Evolutionary conservation across 1,140 invertebrate genomes (phyloP).

Genomic region (Helicoverpa armigera): DNA sequence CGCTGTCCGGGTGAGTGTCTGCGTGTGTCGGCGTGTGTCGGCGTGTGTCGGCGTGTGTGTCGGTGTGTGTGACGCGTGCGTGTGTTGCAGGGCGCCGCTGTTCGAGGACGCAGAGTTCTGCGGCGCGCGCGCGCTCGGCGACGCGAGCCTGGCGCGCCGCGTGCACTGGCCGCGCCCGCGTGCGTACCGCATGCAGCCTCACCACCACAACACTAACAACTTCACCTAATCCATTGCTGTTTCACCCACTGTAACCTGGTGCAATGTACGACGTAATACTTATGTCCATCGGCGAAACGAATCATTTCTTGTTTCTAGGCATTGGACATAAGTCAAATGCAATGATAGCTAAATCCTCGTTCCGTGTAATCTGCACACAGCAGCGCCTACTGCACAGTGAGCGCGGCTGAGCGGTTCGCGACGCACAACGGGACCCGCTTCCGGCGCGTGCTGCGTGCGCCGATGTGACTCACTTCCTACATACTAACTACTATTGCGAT

Average conservation of each 20-base stretch:
- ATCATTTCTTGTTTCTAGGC: too few species aligned
- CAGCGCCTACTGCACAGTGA: neutral
- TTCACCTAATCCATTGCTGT: neutral
- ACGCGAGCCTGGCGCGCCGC: conserved; percentile 56
- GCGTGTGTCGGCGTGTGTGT: conserved; percentile 44
- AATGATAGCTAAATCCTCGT: neutral
- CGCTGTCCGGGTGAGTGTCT: conserved; percentile 62
- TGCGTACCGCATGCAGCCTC: conserved; percentile 49
- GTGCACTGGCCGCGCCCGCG: neutral
- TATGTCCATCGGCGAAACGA: too few species aligned
- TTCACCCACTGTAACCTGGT: neutral
- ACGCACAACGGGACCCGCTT: conserved; percentile 52
- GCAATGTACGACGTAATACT: too few species aligned
- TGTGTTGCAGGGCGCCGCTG: conserved; percentile 67
- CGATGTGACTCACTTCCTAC: too few species aligned
- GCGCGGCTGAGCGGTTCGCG: neutral
- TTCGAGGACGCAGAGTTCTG: conserved; percentile 58
- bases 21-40: neutral
- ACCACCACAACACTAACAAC: conserved; percentile 65
- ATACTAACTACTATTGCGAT: neutral
- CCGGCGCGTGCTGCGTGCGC: neutral
- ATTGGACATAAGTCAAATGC: neutral
- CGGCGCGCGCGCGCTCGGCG: conserved; percentile 49
- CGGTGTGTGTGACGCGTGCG: conserved; percentile 54
- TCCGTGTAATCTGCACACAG: neutral